phyloP scores from a whole-genome alignment of 1,140 invertebrate genomes.

The Hycleus phaleratus region DNA sequence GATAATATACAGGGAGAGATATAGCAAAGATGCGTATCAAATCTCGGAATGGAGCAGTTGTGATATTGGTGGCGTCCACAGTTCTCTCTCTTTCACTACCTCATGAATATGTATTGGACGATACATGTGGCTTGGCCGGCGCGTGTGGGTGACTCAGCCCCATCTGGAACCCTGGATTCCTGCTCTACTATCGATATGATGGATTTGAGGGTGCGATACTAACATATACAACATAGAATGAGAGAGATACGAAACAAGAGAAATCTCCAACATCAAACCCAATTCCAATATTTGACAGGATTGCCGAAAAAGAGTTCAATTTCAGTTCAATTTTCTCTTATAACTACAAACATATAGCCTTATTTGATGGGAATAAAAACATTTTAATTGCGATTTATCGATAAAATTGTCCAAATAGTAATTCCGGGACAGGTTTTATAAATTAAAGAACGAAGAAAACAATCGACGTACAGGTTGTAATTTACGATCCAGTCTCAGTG shows the following conservation, averaged over 20 bases:
- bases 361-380: too few relatives aligned
- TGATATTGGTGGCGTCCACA: constrained; percentile 1
- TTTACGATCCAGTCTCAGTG: constrained; percentile 20
- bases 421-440: not conserved
- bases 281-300: too few relatives aligned
- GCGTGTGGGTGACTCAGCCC: constrained; percentile 24
- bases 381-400: too few relatives aligned
- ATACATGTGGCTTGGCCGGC: constrained; percentile 17
- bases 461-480: constrained; percentile 6
- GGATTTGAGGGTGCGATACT: constrained; percentile 23
- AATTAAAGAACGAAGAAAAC: not conserved
- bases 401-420: too few relatives aligned
- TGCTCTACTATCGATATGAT: constrained; percentile 28
- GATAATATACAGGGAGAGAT: not conserved
- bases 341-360: too few relatives aligned
- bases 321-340: too few relatives aligned
- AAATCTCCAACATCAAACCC: too few relatives aligned
- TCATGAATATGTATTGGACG: constrained; percentile 29
- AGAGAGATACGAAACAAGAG: too few relatives aligned
- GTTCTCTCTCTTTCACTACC: not conserved
- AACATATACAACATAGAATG: not conserved
- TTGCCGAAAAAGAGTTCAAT: too few relatives aligned
- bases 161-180: constrained; percentile 19
- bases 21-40: constrained; percentile 26
- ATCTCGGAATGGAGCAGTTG: constrained; percentile 9